Evolutionary conservation across 2,797 vertebrate genomes (phyloP).

Genomic region (Pseudomugil tenellus): DNA sequence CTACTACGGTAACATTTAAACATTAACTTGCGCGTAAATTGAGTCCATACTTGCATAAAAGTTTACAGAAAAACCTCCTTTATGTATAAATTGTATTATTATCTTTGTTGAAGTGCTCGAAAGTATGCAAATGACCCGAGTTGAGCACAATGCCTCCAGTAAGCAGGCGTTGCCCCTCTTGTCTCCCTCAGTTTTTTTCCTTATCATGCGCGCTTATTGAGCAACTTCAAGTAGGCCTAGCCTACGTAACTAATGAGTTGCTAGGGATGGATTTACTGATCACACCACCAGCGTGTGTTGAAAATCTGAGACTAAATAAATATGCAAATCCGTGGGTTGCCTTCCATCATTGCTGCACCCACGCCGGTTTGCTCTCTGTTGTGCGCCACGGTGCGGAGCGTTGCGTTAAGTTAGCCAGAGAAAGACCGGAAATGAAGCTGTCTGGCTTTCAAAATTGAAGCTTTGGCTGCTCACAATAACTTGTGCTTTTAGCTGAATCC

Average conservation of each 20-base stretch:
- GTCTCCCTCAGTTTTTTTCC: constrained; percentile 27
- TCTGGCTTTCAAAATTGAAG: constrained; percentile 56
- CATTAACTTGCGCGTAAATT: background rate
- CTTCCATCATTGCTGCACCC: constrained; percentile 35
- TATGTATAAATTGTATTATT: background rate
- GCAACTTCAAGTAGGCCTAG: constrained; percentile 45
- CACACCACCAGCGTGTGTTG: background rate
- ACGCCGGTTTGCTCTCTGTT: constrained; percentile 37
- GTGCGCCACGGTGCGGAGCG: constrained; percentile 56
- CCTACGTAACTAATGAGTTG: background rate
- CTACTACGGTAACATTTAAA: background rate
- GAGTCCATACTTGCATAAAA: background rate
- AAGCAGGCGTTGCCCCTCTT: constrained; percentile 72
- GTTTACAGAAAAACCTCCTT: background rate
- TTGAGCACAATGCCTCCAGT: constrained; percentile 46
- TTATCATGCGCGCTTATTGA: constrained; percentile 36
- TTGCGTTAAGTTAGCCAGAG: constrained; percentile 35
- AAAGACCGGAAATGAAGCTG: constrained; percentile 44
- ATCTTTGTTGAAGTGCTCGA: background rate
- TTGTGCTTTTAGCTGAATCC: background rate
- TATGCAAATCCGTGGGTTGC: constrained; percentile 25
- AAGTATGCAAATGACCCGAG: constrained; percentile 38
- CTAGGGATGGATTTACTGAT: background rate
- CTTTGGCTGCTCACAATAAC: background rate
- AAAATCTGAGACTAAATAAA: constrained; percentile 23